Base-by-base conservation (phyloP, 1,140 invertebrate species). In the Tetramorium alpestre region DNA sequence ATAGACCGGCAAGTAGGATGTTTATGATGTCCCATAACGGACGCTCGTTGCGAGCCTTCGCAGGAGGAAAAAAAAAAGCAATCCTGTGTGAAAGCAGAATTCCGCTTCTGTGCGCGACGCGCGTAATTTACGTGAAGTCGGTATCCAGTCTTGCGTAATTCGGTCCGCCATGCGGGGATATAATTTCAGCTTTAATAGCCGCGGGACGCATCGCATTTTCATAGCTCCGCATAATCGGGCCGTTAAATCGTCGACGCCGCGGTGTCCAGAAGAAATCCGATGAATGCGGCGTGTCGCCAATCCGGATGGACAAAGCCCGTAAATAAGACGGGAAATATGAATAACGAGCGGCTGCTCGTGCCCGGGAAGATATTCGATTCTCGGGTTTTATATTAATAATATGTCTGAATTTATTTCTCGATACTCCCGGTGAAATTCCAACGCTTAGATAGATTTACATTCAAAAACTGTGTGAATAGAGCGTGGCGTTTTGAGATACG, bases 131-230 rank as follows among this genome's bases (percentile, higher is more conserved):
- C 70, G n/a, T 47, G 60, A 16, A 60, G 62, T 22, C 25, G 44
- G 8, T 85, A 86, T 62, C 56, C 58, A 54, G 56, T 58, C 51
- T 89, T 78, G 78, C 78, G 73, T 87, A 87, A 90, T 90, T 87
- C 67, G 60, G 65, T 54, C 77, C 64, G 65, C 33, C 65, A 62
- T 49, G 69, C 47, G 60, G 75, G 38, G 38, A 60, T 54, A 67
- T 89, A 87, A 88, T 88, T 80, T 88, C 75, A 89, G 67, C 73
- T 85, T 90, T 90, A 87, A 90, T 70, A 67, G 47, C n/a, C 69
- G 75, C 82, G 67, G 49, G 51, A 82, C 58, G 65, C 85, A 73
- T 78, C 13, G 41, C 51, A 28, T 76, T 65, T 78, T 86, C 72
- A 73, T 86, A 47, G 88, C 65, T 72, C 47, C 33, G 70, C 56